Conservation (phyloP, 2,113 vertebrate genomes). For the Cynocephalus volans region DNA sequence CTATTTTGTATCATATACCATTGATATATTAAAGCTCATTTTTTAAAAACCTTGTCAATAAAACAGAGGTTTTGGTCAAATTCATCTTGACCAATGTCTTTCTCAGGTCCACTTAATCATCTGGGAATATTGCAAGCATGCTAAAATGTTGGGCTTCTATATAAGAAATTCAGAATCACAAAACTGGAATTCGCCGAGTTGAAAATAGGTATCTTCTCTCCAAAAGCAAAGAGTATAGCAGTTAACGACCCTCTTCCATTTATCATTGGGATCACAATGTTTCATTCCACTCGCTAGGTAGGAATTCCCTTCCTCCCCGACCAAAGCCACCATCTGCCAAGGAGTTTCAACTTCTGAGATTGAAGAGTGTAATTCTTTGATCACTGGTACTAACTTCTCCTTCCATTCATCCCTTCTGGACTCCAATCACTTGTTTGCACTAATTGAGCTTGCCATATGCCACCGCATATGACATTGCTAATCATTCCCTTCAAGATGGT, state of each 20-base stretch:
- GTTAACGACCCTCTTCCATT: neutral
- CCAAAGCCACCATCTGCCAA: neutral
- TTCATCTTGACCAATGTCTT: neutral
- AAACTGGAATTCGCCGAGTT: neutral
- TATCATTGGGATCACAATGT: neutral
- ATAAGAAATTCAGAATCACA: neutral
- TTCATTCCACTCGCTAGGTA: neutral
- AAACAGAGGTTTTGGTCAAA: too few species aligned
- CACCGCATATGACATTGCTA: neutral
- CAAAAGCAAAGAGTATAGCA: neutral
- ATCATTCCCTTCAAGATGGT: neutral
- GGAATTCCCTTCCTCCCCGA: neutral
- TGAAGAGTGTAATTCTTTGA: neutral
- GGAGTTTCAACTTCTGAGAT: conserved; percentile 10
- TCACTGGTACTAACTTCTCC: neutral
- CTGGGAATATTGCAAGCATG: neutral
- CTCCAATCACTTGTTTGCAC: neutral
- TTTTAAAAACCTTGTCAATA: neutral
- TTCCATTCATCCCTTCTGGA: neutral
- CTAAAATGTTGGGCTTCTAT: neutral
- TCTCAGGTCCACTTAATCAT: neutral
- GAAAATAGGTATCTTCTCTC: neutral
- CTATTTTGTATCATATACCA: neutral
- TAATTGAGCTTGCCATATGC: neutral
- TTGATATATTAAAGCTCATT: neutral